A percentile compares a stretch with the other conserved stretches of the same genome.
phyloP scores from a whole-genome alignment of 2,797 vertebrate species.

The Emys orbicularis region DNA sequence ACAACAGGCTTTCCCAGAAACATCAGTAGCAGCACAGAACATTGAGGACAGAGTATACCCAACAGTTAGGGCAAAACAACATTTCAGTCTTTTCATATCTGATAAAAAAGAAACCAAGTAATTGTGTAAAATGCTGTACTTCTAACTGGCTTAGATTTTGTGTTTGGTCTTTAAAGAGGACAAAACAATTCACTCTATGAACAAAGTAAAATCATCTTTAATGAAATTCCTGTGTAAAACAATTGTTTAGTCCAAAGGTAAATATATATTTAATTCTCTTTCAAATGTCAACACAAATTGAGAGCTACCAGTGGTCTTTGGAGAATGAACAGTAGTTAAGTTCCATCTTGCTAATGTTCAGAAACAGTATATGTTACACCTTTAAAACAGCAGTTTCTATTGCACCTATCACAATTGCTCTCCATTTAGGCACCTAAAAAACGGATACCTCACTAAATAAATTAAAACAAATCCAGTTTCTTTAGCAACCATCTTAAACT shows the following conservation, averaged over 20 bases:
- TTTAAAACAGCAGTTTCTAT: conserved; percentile 81
- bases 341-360: conserved; percentile 61
- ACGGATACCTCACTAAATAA: conserved; percentile 83
- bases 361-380: conserved; percentile 67
- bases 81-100: background rate
- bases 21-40: background rate
- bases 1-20: background rate
- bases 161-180: conserved; percentile 53
- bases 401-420: conserved; percentile 79
- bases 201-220: conserved; percentile 82
- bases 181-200: background rate
- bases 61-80: background rate
- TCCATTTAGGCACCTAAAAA: conserved; percentile 81
- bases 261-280: conserved; percentile 72
- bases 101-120: background rate
- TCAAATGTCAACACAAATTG: conserved; percentile 61
- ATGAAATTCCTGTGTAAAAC: conserved; percentile 80
- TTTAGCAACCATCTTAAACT: conserved; percentile 73
- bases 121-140: background rate
- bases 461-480: conserved; percentile 81
- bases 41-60: background rate
- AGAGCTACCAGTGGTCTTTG: conserved; percentile 75
- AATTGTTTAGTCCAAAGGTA: conserved; percentile 77
- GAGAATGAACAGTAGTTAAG: conserved; percentile 80
- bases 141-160: background rate